These are phyloP conservation scores for Morbakka virulenta DNA, from an alignment of 30 jellyfish, hydroid and myxozoan species.

Conservation along the genomic window DNA sequence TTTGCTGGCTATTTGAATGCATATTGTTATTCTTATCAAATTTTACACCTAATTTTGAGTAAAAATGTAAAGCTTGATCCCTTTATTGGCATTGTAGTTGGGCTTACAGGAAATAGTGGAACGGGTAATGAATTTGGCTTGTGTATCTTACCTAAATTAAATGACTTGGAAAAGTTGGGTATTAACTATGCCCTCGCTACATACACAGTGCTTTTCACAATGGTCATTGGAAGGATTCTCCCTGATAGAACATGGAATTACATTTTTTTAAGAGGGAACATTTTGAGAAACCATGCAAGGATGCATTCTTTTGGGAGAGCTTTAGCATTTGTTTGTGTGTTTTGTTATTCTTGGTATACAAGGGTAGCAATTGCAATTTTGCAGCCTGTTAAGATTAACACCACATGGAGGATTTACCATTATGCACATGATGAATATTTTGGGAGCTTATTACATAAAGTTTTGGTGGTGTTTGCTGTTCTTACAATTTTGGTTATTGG, in stretches of 20 bases:
- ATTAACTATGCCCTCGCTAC: constrained; percentile 62
- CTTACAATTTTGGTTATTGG: constrained; percentile 50
- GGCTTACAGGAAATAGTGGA: constrained; percentile 69
- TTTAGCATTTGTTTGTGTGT: constrained; percentile 75
- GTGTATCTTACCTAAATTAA: constrained; percentile 73
- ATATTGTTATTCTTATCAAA: constrained; percentile 76
- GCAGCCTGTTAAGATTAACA: constrained; percentile 59
- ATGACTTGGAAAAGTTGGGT: constrained; percentile 51
- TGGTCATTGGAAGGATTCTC: constrained; percentile 42
- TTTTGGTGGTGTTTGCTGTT: constrained; percentile 59
- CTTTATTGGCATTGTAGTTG: constrained; percentile 68
- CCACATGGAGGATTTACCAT: constrained; percentile 22
- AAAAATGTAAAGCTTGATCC: constrained; percentile 47
- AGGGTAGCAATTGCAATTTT: constrained; percentile 70
- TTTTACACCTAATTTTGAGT: constrained; percentile 45
- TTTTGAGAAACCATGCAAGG: constrained; percentile 14
- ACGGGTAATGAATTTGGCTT: constrained; percentile 85
- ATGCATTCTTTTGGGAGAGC: constrained; percentile 87
- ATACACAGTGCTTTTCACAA: constrained; percentile 30
- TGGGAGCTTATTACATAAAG: constrained; percentile 48
- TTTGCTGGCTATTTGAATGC: constrained; percentile 93
- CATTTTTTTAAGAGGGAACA: constrained; percentile 21
- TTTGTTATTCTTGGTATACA: constrained; percentile 69
- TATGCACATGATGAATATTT: constrained; percentile 57
- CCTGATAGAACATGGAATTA: constrained; percentile 50